phyloP scores from a whole-genome alignment of 2,113 vertebrate species.

The Oreochromis spilurus region DNA sequence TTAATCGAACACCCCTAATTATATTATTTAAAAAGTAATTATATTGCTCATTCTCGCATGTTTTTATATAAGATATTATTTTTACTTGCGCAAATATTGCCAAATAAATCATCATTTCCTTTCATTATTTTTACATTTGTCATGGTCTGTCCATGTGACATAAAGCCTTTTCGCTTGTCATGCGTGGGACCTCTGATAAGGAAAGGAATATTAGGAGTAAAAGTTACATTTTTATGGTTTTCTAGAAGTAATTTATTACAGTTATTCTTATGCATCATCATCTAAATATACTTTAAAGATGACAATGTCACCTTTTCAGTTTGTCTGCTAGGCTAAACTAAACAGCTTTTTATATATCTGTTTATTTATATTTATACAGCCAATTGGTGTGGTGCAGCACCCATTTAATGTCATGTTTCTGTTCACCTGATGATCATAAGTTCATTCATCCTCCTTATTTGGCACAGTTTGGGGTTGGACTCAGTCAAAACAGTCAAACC shows the following conservation, averaged over 20 bases:
- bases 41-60: not conserved
- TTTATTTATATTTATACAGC: not conserved
- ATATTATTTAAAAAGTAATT: not conserved
- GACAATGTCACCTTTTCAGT: not conserved
- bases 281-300: not conserved
- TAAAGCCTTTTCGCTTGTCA: not conserved
- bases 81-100: not conserved
- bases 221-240: not conserved
- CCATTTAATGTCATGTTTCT: not conserved
- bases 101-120: not conserved
- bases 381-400: not conserved
- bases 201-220: not conserved
- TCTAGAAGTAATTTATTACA: not conserved
- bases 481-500: not conserved
- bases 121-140: not conserved
- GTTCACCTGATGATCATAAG: not conserved
- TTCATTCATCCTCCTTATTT: not conserved
- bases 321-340: not conserved
- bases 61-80: not conserved
- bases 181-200: not conserved
- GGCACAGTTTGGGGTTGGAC: not conserved
- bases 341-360: not conserved
- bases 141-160: not conserved
- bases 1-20: not conserved
- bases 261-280: not conserved